These are phyloP conservation scores for Pyrgus malvae DNA, from an alignment of 2,888 invertebrate genomes.

Conservation along the genomic window DNA sequence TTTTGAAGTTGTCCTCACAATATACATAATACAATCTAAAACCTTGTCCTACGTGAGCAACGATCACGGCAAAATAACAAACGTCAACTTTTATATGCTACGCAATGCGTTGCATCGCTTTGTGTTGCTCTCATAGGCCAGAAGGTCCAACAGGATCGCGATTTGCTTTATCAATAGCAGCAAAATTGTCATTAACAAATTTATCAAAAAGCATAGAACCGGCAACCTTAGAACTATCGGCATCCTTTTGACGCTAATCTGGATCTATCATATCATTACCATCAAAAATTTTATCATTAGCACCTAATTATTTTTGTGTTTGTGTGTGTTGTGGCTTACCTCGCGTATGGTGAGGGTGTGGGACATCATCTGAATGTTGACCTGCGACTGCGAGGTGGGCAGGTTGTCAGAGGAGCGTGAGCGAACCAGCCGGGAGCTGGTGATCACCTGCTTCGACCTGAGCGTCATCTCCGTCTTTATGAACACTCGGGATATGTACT, in stretches of 20 bases:
- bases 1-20: too few species aligned
- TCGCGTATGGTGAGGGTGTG: conserved; percentile 96
- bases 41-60: too few species aligned
- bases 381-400: conserved; percentile 95
- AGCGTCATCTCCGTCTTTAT: conserved; percentile 97
- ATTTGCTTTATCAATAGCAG: conserved; percentile 85
- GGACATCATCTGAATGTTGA: conserved; percentile 97
- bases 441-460: conserved; percentile 91
- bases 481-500: conserved; percentile 96
- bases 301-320: too few species aligned
- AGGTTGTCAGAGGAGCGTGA: conserved; percentile 94
- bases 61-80: too few species aligned
- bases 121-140: neutral
- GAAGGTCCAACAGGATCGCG: neutral
- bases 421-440: conserved; percentile 88
- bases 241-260: neutral
- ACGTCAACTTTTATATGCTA: too few species aligned
- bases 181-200: neutral
- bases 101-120: too few species aligned
- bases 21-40: too few species aligned
- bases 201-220: neutral
- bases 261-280: neutral
- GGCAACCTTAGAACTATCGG: neutral
- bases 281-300: neutral
- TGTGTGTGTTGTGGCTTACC: conserved; percentile 81